Evolutionary conservation across 23 tunicate species (phyloP), one percentile per base, ranked within the genome.

Genomic region (Ciona savignyi): DNA sequence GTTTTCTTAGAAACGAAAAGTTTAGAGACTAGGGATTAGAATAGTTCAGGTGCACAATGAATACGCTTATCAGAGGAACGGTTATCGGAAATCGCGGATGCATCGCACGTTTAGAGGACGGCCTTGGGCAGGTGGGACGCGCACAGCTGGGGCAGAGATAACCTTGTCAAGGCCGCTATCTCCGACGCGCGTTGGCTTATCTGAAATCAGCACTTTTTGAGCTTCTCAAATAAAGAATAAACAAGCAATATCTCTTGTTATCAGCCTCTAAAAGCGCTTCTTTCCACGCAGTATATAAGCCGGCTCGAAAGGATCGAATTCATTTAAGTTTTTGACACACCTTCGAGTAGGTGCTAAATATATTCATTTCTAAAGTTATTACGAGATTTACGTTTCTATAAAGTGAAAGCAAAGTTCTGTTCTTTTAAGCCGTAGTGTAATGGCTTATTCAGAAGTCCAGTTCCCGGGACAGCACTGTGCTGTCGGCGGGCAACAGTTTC

Each of bases 401-500:
- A 42, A 42, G 56, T 42, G 56, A 42, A 42, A 42, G 15, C 56
- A 6, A 42, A 42, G 56, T 42, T 42, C 56, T 9, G 9, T 42
- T 6, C 9, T 42, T 6, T 42, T 42, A 42, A 42, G 56, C 56
- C 56, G 15, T 42, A 42, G 9, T 42, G 67, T 23, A 22, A 72
- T 72, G 76, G 76, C 76, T 48, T 72, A 25, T 51, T 72, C 76
- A 2, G 76, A 72, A 51, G 63, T 72, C 60, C 76, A 72, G 32
- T 72, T 42, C 32, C 63, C 63, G 2, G 27, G 65, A 28, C 76
- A 72, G 76, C 76, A 72, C 49, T 72, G 76, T 72, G 76, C 76
- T 72, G 76, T 72, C 32, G 30, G 76, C 23, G 32, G 32, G 30
- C 76, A 72, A 11, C 76, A 72, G 64, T 4, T 48, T 6, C 76